Evolutionary conservation across 2,888 invertebrate genomes (phyloP).

Genomic region (Tetrapedia diversipes): DNA sequence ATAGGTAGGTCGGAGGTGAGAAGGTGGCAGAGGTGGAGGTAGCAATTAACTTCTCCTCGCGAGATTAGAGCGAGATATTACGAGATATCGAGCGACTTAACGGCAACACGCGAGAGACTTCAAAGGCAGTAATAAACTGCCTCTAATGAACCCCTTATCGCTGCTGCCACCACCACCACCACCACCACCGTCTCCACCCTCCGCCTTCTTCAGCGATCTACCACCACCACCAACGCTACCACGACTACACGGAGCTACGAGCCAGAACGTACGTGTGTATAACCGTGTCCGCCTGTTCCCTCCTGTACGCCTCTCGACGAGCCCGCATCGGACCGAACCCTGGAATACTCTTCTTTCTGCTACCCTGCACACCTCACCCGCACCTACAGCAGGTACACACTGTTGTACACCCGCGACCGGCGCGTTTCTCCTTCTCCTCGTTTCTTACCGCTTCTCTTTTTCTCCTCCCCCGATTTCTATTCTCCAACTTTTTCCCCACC

Average conservation of each 20-base stretch:
- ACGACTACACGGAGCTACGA: too few species aligned
- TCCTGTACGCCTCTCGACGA: conserved; percentile 20
- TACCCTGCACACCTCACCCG: conserved; percentile 16
- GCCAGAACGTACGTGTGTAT: conserved; percentile 30
- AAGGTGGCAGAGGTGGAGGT: conserved; percentile 73
- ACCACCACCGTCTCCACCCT: conserved; percentile 64
- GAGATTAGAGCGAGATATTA: conserved; percentile 83
- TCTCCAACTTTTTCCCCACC: conserved; percentile 8
- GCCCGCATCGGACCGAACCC: conserved; percentile 66
- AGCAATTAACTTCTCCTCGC: conserved; percentile 83
- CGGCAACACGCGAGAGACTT: conserved; percentile 83
- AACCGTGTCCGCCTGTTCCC: conserved; percentile 55
- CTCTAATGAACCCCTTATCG: conserved; percentile 83
- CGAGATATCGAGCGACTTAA: conserved; percentile 83
- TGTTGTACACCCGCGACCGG: background rate
- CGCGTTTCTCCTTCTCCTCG: conserved; percentile 7
- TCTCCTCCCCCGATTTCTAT: conserved; percentile 18
- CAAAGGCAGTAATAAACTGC: conserved; percentile 83
- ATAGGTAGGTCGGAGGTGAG: conserved; percentile 69
- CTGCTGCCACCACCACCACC: conserved; percentile 67
- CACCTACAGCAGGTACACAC: background rate
- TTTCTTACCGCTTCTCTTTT: conserved; percentile 2
- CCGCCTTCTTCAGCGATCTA: conserved; percentile 67
- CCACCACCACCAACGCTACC: conserved; percentile 59
- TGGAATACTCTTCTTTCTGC: conserved; percentile 63